Evolutionary conservation across 1,140 invertebrate species (phyloP), one percentile per base, ranked within the genome.

Genomic region (Popillia japonica): DNA sequence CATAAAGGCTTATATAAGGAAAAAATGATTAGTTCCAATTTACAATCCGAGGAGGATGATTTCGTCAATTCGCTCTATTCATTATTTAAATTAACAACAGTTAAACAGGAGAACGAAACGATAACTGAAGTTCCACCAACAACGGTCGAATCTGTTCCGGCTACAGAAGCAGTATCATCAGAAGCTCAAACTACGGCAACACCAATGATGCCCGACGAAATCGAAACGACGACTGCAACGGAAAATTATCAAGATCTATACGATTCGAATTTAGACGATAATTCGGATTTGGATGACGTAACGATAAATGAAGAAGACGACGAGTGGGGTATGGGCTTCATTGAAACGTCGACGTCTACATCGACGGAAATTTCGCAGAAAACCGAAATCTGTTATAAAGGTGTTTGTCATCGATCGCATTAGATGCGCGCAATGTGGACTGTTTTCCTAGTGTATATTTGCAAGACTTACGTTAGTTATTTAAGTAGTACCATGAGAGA

Each of bases 331-430:
- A 87, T 83, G 80, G 80, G 78, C 59, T 77, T 91, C 3, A 83
- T 93, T 10, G 90, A 92, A 79, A 94, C 94, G 0, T 82, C 82
- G 40, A 78, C 78, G 9, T 93, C 93, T 0, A 94, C 93, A 68
- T 94, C 94, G 0, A 94, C 93, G 0, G 93, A 94, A 87, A 90
- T 95, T 41, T 94, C 94, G 8, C 92, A 95, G 79, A 94, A 95
- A 90, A 95, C 94, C 20, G 94, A 96, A 87, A 96, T 96, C 72
- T 96, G 94, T 83, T 96, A 93, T 84, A 91, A 93, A 83, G 94
- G 94, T 20, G 92, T 92, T 81, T 96, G 94, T 85, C 91, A 95
- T 75, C 94, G 95, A 87, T 93, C 93, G 8, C 17, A 64, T 17
- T n/a, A 64, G 23, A 64, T 64, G 61, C 44, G n/a, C n/a, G n/a